Evolutionary conservation across 2,797 vertebrate species (phyloP).

Genomic region (Argentina silus): DNA sequence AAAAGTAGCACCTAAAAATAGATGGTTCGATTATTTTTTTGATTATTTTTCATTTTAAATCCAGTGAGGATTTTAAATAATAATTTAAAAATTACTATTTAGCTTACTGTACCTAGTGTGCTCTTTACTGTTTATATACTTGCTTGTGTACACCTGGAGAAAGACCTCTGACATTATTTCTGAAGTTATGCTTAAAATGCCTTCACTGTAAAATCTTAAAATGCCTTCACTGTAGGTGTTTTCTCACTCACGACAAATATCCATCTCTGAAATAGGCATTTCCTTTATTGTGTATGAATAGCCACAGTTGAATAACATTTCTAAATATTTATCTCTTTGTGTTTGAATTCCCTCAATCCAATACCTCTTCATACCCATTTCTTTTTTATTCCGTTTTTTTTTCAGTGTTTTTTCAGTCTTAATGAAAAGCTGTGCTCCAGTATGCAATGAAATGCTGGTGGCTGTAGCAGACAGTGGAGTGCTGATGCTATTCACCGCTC

Average conservation of each 20-base stretch:
- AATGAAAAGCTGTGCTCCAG: conserved; percentile 55
- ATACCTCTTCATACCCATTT: conserved; percentile 33
- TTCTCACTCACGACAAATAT: conserved; percentile 26
- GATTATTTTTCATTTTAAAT: too few relatives aligned
- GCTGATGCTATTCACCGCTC: conserved; percentile 50
- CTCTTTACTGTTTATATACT: too few relatives aligned
- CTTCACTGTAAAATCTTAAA: neutral
- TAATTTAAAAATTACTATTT: too few relatives aligned
- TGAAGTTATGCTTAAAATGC: neutral
- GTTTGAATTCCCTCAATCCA: conserved; percentile 42
- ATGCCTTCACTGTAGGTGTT: neutral
- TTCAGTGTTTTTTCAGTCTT: conserved; percentile 13
- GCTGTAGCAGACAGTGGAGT: neutral
- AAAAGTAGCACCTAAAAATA: too few relatives aligned
- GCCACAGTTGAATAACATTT: conserved; percentile 38
- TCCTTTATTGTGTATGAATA: conserved; percentile 40
- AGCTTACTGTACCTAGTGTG: too few relatives aligned
- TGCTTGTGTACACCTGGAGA: too few relatives aligned
- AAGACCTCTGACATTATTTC: neutral
- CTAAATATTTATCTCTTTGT: conserved; percentile 51
- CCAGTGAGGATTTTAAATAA: too few relatives aligned
- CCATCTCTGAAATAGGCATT: conserved; percentile 25
- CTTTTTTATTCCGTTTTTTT: conserved; percentile 16
- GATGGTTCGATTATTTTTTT: too few relatives aligned
- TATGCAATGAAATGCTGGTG: conserved; percentile 42